A percentile compares a stretch with the other conserved stretches of the same genome.
Conservation (phyloP, 2,797 vertebrate species). For the Falco berigora region DNA sequence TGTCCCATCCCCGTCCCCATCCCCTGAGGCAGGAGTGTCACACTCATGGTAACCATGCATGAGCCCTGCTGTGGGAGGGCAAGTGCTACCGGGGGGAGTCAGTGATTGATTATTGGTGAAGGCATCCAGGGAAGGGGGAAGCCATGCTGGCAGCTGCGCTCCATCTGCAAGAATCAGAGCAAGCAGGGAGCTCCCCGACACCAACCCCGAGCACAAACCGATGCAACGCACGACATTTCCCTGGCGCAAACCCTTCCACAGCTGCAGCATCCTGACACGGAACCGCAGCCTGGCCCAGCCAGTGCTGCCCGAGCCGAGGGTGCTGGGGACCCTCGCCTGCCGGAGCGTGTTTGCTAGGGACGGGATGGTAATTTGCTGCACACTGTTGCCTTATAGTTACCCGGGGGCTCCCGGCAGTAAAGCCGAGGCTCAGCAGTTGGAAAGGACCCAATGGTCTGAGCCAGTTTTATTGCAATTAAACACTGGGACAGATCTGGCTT, state of each 20-base stretch:
- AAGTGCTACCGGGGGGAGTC: neutral
- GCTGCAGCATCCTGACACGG: fast-evolving
- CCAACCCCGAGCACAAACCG: neutral
- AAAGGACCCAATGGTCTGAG: neutral
- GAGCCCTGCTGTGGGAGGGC: neutral
- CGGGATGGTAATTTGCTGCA: neutral
- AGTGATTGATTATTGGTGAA: neutral
- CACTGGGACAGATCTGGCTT: neutral
- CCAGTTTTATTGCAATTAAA: neutral
- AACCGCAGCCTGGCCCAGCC: neutral
- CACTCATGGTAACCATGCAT: fast-evolving
- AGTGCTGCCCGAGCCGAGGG: neutral
- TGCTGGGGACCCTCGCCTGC: neutral
- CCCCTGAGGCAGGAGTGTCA: neutral
- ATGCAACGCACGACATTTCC: fast-evolving
- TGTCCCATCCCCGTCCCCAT: neutral
- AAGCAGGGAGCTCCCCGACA: neutral
- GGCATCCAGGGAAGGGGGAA: neutral
- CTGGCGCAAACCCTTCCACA: neutral
- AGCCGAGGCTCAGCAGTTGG: neutral
- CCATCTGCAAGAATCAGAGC: neutral
- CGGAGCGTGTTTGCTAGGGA: neutral
- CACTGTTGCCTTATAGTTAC: neutral
- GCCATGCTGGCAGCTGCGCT: neutral
- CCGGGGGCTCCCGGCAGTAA: neutral